Base-by-base conservation (phyloP, 2,888 invertebrate species). In the Apodemia duryi region DNA sequence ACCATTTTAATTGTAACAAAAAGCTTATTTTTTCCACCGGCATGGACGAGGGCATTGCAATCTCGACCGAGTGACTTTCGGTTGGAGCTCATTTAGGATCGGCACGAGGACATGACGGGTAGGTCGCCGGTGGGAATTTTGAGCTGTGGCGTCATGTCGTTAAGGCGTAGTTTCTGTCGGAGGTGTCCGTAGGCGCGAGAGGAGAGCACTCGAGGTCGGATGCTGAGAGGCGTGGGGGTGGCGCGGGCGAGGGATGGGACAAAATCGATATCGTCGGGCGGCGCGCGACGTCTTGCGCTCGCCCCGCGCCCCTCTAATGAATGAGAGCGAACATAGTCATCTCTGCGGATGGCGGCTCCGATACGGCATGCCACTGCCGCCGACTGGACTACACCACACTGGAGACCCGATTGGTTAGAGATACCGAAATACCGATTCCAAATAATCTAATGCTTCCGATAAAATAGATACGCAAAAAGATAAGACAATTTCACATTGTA, bases 1-100 rank as follows among this genome's bases (percentile, higher is more conserved):
- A 90, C 88, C 89, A 90, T 91, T 91, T 91, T 89, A 91, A 91
- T 90, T 91, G 90, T 91, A 88, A 90, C 88, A 90, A 90, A 91
- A 91, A 91, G 88, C 88, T 87, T 90, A 88, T 89, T 91, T 91
- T 91, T 89, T 86, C 83, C 79, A 82, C 77, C 78, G 78, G 80
- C 77, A 79, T 78, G 86, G 83, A 76, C 81, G 79, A 75, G 75
- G 74, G 76, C 84, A 81, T 85, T 86, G 87, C 85, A 89, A 91
- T 88, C 87, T 89, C 88, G 85, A 91, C 90, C 91, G 84, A 88
- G 87, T 86, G 88, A 88, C 89, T 88, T 90, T 86, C 84, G 84
- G 83, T 75, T 84, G 77, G 83, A 90, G 90, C 90, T 84, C 84
- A 88, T 86, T 85, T 85, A 85, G 83, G 83, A 81, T 85, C 81